Evolutionary conservation across 2,797 vertebrate species (phyloP).

Genomic region (Anguilla megastoma): DNA sequence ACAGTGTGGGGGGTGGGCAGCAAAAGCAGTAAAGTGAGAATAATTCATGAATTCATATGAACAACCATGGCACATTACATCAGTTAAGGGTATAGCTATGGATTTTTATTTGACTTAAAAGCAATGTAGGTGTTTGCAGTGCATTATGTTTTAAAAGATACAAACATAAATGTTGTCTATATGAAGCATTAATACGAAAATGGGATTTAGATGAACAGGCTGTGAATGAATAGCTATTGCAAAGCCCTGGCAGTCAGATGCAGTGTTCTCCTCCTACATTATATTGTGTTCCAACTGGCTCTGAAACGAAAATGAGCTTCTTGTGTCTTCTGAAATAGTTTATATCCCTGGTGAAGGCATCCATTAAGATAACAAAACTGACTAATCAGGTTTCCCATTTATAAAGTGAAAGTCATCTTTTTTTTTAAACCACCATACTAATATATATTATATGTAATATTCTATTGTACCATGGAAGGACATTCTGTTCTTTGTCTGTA

Average conservation of each 20-base stretch:
- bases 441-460: constrained; percentile 34
- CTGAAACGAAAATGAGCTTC: constrained; percentile 20
- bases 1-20: neutral
- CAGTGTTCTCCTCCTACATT: neutral
- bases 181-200: neutral
- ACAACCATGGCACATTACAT: neutral
- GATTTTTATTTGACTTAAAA: neutral
- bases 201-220: neutral
- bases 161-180: neutral
- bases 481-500: neutral
- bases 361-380: constrained; percentile 33
- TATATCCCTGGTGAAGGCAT: neutral
- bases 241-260: neutral
- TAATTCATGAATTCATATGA: neutral
- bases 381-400: constrained; percentile 21
- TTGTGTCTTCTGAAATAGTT: neutral
- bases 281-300: neutral
- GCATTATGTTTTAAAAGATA: neutral
- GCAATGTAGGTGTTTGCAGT: neutral
- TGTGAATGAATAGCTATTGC: neutral
- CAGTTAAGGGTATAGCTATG: neutral
- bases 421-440: constrained; percentile 20
- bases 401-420: constrained; percentile 26
- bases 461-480: constrained; percentile 20
- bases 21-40: neutral